These are phyloP conservation scores for Pandion haliaetus DNA, from an alignment of 2,113 vertebrate species.

Conservation along the genomic window DNA sequence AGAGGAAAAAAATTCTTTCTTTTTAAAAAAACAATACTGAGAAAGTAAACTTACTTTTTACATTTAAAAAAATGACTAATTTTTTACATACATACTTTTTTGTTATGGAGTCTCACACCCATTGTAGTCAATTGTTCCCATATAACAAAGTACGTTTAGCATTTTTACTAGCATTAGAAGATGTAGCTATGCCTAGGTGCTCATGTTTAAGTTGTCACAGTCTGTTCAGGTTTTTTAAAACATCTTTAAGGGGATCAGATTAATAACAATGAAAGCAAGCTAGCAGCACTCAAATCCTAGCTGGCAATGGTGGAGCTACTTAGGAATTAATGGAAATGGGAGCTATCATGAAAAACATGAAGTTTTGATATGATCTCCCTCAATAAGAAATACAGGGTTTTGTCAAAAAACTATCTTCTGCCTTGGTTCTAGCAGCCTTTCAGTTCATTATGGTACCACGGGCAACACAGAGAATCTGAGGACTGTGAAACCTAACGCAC, in stretches of 20 bases:
- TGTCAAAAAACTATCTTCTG: background rate
- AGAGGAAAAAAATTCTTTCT: conserved; percentile 32
- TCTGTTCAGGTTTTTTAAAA: background rate
- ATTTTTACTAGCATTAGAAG: background rate
- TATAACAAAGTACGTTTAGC: background rate
- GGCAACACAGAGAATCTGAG: background rate
- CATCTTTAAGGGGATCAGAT: background rate
- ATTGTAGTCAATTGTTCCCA: background rate
- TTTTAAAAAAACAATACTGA: background rate
- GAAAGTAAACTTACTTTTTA: background rate
- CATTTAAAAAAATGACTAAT: background rate
- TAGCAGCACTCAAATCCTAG: background rate
- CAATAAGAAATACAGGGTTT: rapidly evolving
- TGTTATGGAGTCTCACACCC: background rate
- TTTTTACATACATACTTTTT: background rate
- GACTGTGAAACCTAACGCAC: no score
- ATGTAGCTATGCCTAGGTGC: background rate
- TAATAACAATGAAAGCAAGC: background rate
- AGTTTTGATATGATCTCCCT: background rate
- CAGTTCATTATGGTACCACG: rapidly evolving
- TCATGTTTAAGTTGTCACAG: background rate
- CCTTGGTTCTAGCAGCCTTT: background rate
- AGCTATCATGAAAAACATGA: background rate
- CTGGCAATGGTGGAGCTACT: background rate
- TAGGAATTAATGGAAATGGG: background rate